phyloP scores from a whole-genome alignment of 2,113 vertebrate genomes.

The Brachypodius melanocephalos region DNA sequence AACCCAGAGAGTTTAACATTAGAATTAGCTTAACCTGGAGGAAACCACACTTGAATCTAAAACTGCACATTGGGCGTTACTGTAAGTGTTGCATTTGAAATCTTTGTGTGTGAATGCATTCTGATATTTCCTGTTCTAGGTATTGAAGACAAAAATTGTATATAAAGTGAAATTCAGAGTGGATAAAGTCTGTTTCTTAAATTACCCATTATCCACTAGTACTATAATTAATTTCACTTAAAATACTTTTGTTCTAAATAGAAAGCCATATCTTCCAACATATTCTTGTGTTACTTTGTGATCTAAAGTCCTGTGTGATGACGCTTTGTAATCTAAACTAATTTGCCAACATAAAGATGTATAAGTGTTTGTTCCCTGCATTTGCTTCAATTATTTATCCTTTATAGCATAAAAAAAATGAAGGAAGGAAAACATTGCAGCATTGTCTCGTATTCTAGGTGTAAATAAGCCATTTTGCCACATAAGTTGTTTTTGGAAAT shows the following conservation, averaged over 20 bases:
- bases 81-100: not conserved
- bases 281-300: not conserved
- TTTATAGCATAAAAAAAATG: not conserved
- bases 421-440: not conserved
- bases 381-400: not conserved
- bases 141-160: not conserved
- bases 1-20: not conserved
- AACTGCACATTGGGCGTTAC: not conserved
- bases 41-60: not conserved
- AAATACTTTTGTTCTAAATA: not conserved
- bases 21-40: not conserved
- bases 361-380: not conserved
- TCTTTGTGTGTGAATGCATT: not conserved
- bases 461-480: not conserved
- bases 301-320: not conserved
- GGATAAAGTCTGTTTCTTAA: not conserved
- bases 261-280: not conserved
- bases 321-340: not conserved
- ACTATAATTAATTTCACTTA: not conserved
- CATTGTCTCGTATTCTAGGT: not conserved
- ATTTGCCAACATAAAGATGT: not conserved
- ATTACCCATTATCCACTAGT: not conserved
- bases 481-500: not conserved
- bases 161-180: not conserved
- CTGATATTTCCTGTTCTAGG: not conserved